Conservation (phyloP, 2,888 invertebrate species). For the Sesamia inferens region DNA sequence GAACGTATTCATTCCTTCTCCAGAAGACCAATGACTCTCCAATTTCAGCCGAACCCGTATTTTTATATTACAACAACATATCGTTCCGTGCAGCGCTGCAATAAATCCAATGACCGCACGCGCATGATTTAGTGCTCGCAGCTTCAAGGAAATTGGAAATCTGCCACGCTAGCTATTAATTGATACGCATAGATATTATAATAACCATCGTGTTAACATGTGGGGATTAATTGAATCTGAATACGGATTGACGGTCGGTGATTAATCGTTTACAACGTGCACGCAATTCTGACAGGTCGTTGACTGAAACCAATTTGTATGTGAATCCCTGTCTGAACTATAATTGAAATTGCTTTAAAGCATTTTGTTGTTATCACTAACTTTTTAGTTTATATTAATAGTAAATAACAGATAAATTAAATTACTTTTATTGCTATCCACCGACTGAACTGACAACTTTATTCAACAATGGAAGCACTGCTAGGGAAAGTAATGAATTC, state of each 20-base stretch:
- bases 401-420: not conserved
- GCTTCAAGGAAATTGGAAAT: constrained; percentile 65
- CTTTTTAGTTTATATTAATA: not conserved
- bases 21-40: constrained; percentile 14
- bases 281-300: constrained; percentile 52
- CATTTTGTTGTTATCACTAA: not conserved
- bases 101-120: constrained; percentile 59
- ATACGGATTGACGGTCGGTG: constrained; percentile 33
- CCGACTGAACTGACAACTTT: not conserved
- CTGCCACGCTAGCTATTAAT: constrained; percentile 62
- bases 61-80: constrained; percentile 51
- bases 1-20: not conserved
- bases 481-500: constrained; percentile 6
- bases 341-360: constrained; percentile 1
- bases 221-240: constrained; percentile 54
- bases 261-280: constrained; percentile 24
- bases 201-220: constrained; percentile 56
- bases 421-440: not conserved
- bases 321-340: constrained; percentile 10
- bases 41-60: constrained; percentile 43
- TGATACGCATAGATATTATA: constrained; percentile 57
- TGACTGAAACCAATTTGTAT: constrained; percentile 29
- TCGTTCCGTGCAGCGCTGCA: constrained; percentile 51
- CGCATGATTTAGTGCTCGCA: constrained; percentile 57
- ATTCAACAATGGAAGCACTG: constrained; percentile 3